A percentile compares a stretch with the other conserved stretches of the same genome.
phyloP scores from a whole-genome alignment of 2,113 vertebrate species.

The Aix galericulata region DNA sequence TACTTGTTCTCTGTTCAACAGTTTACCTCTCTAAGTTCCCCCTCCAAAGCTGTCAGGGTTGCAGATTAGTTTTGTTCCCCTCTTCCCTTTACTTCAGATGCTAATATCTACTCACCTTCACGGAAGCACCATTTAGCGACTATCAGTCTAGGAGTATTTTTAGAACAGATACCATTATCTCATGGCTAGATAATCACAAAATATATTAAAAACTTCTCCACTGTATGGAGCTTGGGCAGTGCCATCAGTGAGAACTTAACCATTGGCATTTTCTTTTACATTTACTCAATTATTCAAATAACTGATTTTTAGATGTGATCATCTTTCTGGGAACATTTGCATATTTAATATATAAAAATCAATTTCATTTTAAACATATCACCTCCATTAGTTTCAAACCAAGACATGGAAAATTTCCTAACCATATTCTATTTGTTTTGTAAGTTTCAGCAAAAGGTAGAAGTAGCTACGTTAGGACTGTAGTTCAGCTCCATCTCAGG shows the following conservation, averaged over 20 bases:
- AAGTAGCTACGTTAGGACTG: background rate
- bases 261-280: background rate
- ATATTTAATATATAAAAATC: background rate
- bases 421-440: background rate
- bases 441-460: background rate
- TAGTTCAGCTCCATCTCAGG: background rate
- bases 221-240: background rate
- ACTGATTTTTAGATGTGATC: background rate
- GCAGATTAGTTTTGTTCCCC: background rate
- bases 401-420: background rate
- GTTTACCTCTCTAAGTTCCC: background rate
- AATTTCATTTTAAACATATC: background rate
- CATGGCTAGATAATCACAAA: background rate
- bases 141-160: background rate
- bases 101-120: background rate
- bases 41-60: rapidly evolving
- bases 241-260: background rate
- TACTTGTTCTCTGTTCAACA: background rate
- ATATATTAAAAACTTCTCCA: background rate
- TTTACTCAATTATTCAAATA: background rate
- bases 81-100: background rate
- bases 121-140: background rate
- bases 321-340: background rate
- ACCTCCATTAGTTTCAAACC: background rate
- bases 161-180: background rate